Evolutionary conservation across 2,113 vertebrate genomes (phyloP), one percentile per base, ranked within the genome.

Genomic region (Poicephalus gulielmi): DNA sequence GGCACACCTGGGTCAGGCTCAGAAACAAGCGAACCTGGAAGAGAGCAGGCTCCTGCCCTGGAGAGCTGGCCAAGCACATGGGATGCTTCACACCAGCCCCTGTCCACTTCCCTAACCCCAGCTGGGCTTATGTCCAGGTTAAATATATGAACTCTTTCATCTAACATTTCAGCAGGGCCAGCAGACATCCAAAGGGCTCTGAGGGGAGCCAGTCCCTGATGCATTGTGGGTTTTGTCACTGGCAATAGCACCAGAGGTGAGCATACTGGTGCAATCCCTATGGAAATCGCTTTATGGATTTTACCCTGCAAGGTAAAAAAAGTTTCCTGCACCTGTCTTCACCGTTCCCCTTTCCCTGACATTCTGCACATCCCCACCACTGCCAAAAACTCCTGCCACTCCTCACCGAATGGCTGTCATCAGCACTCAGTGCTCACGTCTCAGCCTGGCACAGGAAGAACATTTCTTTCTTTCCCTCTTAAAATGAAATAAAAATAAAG

Each of bases 401-500:
- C 81, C 41, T 95, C 33, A 57, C 9, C 39, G 35, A 78, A 17
- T 1, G 16, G 37, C 27, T 75, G 41, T 79, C 69, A 81, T 8
- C 75, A 83, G 52, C 82, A 90, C 11, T 28, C 57, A 46, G 37
- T 19, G 39, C 57, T 73, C 63, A 35, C 18, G 7, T 77, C 59
- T 68, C 60, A 95, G 63, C 27, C n/a, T 71, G 5, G 7, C 30
- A 37, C 0, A 0, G 66, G 68, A 86, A 93, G 25, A 81, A 6
- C 17, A 30, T 81, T 86, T 52, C 4, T 69, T 55, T 73, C 57
- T 83, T 74, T 85, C 49, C 27, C 10, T 92, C 59, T 66, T 76
- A 78, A 78, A 83, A 70, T 82, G 70, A 92, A 93, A 92, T 81
- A 69, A 88, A 94, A 91, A 83, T 79, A 70, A 95, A 86, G 47